phyloP scores from a whole-genome alignment of 2,888 invertebrate genomes.

The Galerucella nymphaeae region DNA sequence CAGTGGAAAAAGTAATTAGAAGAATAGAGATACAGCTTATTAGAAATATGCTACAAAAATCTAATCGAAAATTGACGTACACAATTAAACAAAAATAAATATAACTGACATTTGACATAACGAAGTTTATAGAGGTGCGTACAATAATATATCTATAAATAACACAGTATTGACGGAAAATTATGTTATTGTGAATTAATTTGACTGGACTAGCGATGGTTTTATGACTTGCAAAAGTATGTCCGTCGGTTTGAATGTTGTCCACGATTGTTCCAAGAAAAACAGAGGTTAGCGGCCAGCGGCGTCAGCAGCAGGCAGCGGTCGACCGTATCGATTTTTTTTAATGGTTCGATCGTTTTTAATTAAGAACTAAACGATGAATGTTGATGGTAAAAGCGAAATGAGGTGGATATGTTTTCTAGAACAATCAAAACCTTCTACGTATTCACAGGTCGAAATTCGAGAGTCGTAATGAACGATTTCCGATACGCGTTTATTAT shows the following conservation, averaged over 20 bases:
- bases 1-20: no score
- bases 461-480: not conserved
- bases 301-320: conserved; percentile 8
- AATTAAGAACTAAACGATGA: conserved; percentile 6
- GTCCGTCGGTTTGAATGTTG: conserved; percentile 18
- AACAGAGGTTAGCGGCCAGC: not conserved
- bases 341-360: conserved; percentile 16
- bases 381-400: not conserved
- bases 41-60: no score
- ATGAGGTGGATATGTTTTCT: conserved; percentile 1
- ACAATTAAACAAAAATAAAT: no score
- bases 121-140: no score
- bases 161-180: no score
- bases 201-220: conserved; percentile 2
- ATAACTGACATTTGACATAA: no score
- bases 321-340: conserved; percentile 19
- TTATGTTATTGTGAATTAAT: not conserved
- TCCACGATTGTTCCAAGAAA: conserved; percentile 16
- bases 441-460: not conserved
- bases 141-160: no score
- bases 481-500: not conserved
- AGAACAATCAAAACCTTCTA: not conserved
- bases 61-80: no score
- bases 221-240: conserved; percentile 12
- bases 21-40: no score